Evolutionary conservation across 2,888 invertebrate genomes (phyloP), one percentile per base, ranked within the genome.

Genomic region (Empis stercorea): DNA sequence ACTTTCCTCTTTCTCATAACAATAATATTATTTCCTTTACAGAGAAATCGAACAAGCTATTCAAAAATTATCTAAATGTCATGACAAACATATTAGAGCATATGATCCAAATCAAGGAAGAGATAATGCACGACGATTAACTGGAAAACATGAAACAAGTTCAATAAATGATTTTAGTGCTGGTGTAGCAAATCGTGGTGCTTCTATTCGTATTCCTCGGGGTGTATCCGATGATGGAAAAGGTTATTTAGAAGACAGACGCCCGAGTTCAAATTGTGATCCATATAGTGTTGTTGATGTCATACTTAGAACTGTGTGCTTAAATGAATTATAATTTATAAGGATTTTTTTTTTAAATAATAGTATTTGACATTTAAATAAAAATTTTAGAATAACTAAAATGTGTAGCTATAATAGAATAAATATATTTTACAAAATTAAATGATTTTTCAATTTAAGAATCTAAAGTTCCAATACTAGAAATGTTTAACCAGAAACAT

Each of bases 51-150:
- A 97, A 68, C 84, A 84, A 59, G 97, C 97, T 4, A 96, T 99
- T 61, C 91, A 94, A 68, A 92, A 88, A 69, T 75, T 99, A 56
- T 86, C 92, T 54, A 86, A 88, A 63, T 82, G 86, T 54, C 97
- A 99, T 68, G 78, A 82, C 59, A 81, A 87, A 54, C 97, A 99
- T 69, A 97, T 99, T 68, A 83, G 85, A 63, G 92, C 91, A 54
- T 97, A 97, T 68, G 97, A 97, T 71, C 96, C 95, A 11, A 84
- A 89, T 54, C 86, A 88, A 61, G 97, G 97, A 50, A 85, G 86
- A 67, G 97, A 99, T 75, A 99, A 99, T 71, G 92, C 88, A 66
- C 80, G 96, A 53, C 82, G 97, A 54, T 76, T 99, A 51, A 97
- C 93, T 46, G 97, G 97, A 49, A 79, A 78, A 57, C 94, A 93